Evolutionary conservation across 2,888 invertebrate species (phyloP), one percentile per base, ranked within the genome.

Genomic region (Lithosia quadra): DNA sequence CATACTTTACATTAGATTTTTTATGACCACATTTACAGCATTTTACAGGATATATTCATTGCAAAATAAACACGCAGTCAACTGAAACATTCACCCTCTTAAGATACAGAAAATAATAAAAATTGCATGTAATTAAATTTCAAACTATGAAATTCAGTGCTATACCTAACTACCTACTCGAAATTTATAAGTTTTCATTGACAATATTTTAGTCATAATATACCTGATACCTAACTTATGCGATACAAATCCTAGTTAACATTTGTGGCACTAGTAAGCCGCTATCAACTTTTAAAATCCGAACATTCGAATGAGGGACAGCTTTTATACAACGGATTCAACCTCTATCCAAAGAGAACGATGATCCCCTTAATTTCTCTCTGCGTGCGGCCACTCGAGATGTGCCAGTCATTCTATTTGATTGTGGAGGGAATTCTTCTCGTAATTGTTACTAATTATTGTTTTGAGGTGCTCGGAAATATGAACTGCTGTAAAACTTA

Each of bases 361-460:
- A 84, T 77, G 75, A 83, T 84, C 82, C 82, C 82, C 86, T 88
- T 89, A 90, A 88, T 90, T 88, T 88, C 83, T 88, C 91, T 87
- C 91, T 81, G 93, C 90, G 94, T 93, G 93, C 91, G 92, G 93
- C 89, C 94, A 90, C 87, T 90, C 86, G 82, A 89, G 86, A 90
- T 88, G 74, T 90, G 91, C 93, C 85, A 94, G 94, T 95, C 95
- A 95, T 95, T 86, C 85, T 85, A 91, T 93, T 94, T 94, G 93
- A 95, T 94, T 94, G 92, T 92, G 82, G 89, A 86, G 87, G 87
- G 91, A 89, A 90, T 90, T 90, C 88, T 88, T 90, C 86, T 86
- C 85, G 90, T 94, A 94, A 94, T 93, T 93, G 91, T 89, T 90
- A 88, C 90, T 93, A 93, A 94, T 93, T 93, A 92, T 90, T 92